These are phyloP conservation scores for Pavo muticus DNA, from an alignment of 2,113 vertebrate genomes.

Conservation along the genomic window DNA sequence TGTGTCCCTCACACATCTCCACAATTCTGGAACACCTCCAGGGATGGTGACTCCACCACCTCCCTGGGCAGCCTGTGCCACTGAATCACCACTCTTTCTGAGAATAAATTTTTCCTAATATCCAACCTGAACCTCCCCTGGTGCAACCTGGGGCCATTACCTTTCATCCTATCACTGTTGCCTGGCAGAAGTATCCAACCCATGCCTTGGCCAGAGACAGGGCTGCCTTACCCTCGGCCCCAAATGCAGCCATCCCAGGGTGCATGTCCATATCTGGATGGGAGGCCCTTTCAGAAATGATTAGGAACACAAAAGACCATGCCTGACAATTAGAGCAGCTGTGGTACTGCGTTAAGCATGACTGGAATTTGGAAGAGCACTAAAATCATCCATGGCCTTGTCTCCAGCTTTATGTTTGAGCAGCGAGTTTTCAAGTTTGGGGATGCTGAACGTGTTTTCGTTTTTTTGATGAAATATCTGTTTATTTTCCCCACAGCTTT, in stretches of 20 bases:
- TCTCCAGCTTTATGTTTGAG: background rate
- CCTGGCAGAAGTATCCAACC: background rate
- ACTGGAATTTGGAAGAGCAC: slow-evolving; percentile 56
- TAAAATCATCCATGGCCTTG: background rate
- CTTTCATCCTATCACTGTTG: too few relatives aligned
- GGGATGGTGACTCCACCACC: too few relatives aligned
- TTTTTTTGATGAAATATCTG: background rate
- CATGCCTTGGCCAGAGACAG: background rate
- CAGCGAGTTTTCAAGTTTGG: background rate
- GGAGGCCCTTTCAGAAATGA: background rate
- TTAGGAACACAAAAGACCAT: slow-evolving; percentile 41
- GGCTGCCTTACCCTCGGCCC: background rate
- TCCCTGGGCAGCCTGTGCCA: too few relatives aligned
- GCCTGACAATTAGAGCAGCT: slow-evolving; percentile 29
- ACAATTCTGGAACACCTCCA: too few relatives aligned
- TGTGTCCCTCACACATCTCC: too few relatives aligned
- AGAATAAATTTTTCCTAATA: too few relatives aligned
- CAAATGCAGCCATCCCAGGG: background rate
- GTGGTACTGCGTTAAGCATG: slow-evolving; percentile 31
- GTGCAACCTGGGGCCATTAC: too few relatives aligned
- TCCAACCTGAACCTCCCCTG: too few relatives aligned
- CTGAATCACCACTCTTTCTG: too few relatives aligned
- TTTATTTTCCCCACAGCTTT: background rate
- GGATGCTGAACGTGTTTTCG: background rate
- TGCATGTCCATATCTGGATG: background rate